Conservation (phyloP, 2,797 vertebrate genomes). For the Lacerta agilis region DNA sequence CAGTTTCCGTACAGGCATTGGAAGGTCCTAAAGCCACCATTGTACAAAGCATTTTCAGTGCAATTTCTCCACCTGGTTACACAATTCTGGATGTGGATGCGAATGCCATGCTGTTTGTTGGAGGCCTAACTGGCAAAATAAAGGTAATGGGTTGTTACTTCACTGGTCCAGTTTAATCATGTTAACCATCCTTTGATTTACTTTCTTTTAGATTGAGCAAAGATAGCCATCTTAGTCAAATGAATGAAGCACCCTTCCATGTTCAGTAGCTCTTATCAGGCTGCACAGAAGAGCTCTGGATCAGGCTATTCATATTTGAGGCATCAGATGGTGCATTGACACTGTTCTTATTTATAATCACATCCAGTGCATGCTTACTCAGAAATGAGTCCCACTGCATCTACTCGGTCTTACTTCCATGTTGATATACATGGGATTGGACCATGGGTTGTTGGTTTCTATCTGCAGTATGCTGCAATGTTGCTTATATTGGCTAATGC, state of each 20-base stretch:
- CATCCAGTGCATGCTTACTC: too few species aligned
- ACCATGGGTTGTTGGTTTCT: neutral
- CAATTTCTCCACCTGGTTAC: constrained; percentile 86
- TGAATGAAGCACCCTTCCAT: neutral
- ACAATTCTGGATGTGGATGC: constrained; percentile 96
- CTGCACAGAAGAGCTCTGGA: too few species aligned
- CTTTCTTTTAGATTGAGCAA: neutral
- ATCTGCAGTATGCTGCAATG: neutral
- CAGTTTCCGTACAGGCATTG: constrained; percentile 89
- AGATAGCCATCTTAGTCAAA: neutral
- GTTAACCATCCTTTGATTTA: neutral
- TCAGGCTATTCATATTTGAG: too few species aligned
- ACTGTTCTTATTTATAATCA: too few species aligned
- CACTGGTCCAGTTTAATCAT: neutral
- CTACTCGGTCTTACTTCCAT: neutral
- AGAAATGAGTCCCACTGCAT: neutral
- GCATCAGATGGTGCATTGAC: too few species aligned
- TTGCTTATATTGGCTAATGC: neutral
- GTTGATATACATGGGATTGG: too few species aligned
- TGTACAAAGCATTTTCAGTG: constrained; percentile 82
- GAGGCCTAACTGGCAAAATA: constrained; percentile 89
- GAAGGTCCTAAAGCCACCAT: constrained; percentile 92
- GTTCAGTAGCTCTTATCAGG: neutral
- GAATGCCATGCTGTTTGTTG: constrained; percentile 94
- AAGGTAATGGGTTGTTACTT: constrained; percentile 80